Evolutionary conservation across 2,888 invertebrate genomes (phyloP), one percentile per base, ranked within the genome.

Genomic region (Drosophila hamatofila): DNA sequence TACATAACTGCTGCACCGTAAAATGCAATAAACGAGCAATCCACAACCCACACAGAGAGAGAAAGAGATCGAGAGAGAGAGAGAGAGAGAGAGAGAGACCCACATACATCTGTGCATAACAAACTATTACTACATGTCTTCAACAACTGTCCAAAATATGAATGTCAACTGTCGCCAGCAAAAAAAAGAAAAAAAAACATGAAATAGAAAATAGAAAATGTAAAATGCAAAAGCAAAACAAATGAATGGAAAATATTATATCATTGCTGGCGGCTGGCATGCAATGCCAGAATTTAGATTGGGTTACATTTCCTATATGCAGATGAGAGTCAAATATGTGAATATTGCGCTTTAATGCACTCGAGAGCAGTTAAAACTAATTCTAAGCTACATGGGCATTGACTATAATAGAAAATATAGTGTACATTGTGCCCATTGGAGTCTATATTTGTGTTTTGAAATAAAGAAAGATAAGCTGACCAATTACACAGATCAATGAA

Each of bases 11-110:
- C 60, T 64, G 72, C 64, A 73, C 58, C 52, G 64, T 69, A 61
- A 78, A 83, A 83, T 83, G 80, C 72, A 81, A 83, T 83, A 83
- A 83, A 78, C 69, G 81, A 66, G 59, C 75, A 81, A 70, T 81
- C 63, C 58, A 63, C 71, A 65, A 75, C 68, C 59, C 25, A 46
- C 41, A 41, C 3, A 23, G 23, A 23, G 11, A 46, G 8, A 25
- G 46, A 25, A 16, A 16, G 16, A 16, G 16, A 7, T 6, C 4
- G 25, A 25, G 23, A 16, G 25, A 16, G 25, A 21, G 14, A 1
- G 3, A n/a, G 11, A 12, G 21, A 12, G 21, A 21, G 21, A 39
- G n/a, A 39, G n/a, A 6, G 39, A 39, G n/a, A n/a, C n/a, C n/a
- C n/a, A 12, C n/a, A 35, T 23, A 35, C 16, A 58, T 56, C 44